These are phyloP conservation scores for Lemur catta DNA, from an alignment of 2,797 vertebrate genomes.

Conservation along the genomic window DNA sequence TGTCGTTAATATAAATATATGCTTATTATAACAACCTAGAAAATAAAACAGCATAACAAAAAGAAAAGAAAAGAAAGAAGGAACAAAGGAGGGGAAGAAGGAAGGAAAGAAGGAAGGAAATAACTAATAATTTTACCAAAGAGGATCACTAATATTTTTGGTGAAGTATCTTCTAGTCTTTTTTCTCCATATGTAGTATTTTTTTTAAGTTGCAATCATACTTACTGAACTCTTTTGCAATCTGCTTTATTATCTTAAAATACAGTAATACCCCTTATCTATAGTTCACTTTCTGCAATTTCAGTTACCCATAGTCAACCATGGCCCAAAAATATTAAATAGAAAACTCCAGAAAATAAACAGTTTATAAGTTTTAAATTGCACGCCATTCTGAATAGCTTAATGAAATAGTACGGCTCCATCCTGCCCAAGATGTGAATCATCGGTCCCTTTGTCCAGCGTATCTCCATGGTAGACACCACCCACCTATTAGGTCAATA, in stretches of 20 bases:
- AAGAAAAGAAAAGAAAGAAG: neutral
- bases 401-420: neutral
- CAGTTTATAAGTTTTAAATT: neutral
- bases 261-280: neutral
- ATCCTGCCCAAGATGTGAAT: neutral
- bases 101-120: neutral
- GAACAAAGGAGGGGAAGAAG: neutral
- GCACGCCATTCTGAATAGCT: neutral
- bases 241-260: neutral
- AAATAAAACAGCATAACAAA: neutral
- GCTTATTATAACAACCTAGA: neutral
- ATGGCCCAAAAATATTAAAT: neutral
- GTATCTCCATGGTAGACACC: neutral
- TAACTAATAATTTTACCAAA: neutral
- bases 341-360: neutral
- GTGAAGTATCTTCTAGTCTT: neutral
- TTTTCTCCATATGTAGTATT: neutral
- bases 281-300: neutral
- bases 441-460: too few species aligned
- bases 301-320: neutral
- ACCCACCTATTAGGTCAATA: neutral
- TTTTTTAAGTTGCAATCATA: neutral
- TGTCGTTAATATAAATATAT: neutral
- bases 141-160: slow-evolving; percentile 9
- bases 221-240: neutral